These are phyloP conservation scores for Apostichopus parvimensis DNA, from an alignment of 35 echinoderm and acorn worm genomes.

Conservation along the genomic window DNA sequence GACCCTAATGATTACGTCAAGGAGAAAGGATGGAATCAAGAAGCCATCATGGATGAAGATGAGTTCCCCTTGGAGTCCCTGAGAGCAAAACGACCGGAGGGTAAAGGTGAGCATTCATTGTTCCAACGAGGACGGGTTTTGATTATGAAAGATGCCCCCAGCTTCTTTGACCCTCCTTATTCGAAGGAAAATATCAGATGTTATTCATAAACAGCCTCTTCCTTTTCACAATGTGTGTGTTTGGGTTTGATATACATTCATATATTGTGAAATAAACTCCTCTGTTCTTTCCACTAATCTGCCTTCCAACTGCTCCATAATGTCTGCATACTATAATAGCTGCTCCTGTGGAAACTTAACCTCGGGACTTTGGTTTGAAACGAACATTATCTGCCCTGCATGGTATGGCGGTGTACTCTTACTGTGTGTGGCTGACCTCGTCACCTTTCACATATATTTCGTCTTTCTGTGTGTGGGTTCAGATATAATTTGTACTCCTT, in stretches of 20 bases:
- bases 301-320: no score
- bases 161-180: no score
- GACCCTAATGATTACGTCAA: constrained; percentile 73
- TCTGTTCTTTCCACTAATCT: no score
- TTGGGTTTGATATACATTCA: no score
- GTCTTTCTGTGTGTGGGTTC: neutral
- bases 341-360: neutral
- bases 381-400: neutral
- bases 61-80: constrained; percentile 77
- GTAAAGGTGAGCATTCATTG: constrained; percentile 50
- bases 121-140: no score
- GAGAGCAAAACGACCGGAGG: constrained; percentile 69
- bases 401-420: neutral
- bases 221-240: no score
- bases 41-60: constrained; percentile 91
- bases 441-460: neutral
- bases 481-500: neutral
- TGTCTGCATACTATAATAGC: no score
- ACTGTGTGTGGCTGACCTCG: neutral
- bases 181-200: no score
- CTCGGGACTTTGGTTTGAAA: neutral
- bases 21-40: constrained; percentile 73
- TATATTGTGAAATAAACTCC: no score
- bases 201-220: no score
- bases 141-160: no score